Base-by-base conservation (phyloP, 2,113 vertebrate genomes). In the Formicarius rufipectus region DNA sequence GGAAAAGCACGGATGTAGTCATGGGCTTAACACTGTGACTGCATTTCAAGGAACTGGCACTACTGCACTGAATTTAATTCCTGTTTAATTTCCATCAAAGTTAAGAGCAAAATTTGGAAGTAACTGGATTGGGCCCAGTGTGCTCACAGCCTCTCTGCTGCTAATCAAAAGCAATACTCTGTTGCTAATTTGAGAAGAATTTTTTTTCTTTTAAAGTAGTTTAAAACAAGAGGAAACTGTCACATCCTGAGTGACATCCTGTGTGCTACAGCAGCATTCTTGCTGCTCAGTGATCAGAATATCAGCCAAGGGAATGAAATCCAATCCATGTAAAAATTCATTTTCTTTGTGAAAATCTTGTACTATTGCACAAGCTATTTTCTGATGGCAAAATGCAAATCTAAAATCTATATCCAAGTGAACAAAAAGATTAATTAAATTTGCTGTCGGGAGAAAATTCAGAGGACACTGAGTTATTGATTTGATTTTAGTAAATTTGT, bases 231-330 rank as follows among this genome's bases (percentile, higher is more conserved):
- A 98, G 98, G 98, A 98, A 98, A 83, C 87, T 83, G 98, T 95
- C 94, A 95, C 90, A 98, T 98, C 98, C 98, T 98, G 98, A 98
- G 94, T 95, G 97, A 97, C 97, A 98, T 98, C 97, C 97, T 97
- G 97, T 97, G 97, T 98, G 97, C 95, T 68, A 88, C 56, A 40
- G 93, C 94, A 72, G 95, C 44, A 14, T 97, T 97, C 95, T 97
- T 95, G 84, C 97, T 96, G 96, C 95, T 98, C 94, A 91, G 92
- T 95, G 97, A 97, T 98, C 96, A 97, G 95, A 92, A 97, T 94
- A 94, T 97, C 94, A 98, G 97, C 95, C 14, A 44, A 97, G 98
- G 97, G 97, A 98, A 97, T 97, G 97, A 96, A 97, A 98, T 97
- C 94, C 91, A 98, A 97, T 97, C 96, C 85, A 47, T 96, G 96